A percentile compares a stretch with the other conserved stretches of the same genome.
phyloP scores from a whole-genome alignment of 2,888 invertebrate genomes.

The Luperina nickerlii region DNA sequence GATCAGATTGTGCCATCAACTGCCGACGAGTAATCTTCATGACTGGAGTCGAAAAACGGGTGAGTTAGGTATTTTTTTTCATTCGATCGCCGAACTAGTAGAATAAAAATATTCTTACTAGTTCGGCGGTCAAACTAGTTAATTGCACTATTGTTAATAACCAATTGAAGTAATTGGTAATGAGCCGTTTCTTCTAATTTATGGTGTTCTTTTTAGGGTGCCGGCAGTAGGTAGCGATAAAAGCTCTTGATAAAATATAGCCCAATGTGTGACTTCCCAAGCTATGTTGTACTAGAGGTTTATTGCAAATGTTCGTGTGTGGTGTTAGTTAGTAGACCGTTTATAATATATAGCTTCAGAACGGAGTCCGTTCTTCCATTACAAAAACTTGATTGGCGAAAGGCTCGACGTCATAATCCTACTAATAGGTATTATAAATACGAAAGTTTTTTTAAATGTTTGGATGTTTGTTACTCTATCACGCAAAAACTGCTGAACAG shows the following conservation, averaged over 20 bases:
- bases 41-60: slow-evolving; percentile 85
- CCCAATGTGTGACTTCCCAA: too few relatives aligned
- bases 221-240: background rate
- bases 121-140: background rate
- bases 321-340: background rate
- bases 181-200: background rate
- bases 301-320: background rate
- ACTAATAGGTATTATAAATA: background rate
- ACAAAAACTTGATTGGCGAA: background rate
- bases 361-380: background rate
- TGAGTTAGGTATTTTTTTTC: slow-evolving; percentile 57
- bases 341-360: background rate
- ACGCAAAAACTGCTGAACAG: background rate
- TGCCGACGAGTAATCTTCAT: slow-evolving; percentile 83
- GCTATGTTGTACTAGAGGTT: too few relatives aligned
- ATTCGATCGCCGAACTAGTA: background rate
- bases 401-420: background rate
- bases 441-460: background rate
- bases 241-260: background rate
- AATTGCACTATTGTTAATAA: background rate
- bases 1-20: slow-evolving; percentile 84
- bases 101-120: background rate
- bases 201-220: background rate
- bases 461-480: background rate
- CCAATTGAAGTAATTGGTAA: background rate